These are phyloP conservation scores for Xiphophorus maculatus DNA, from an alignment of 2,113 vertebrate genomes.

Conservation along the genomic window DNA sequence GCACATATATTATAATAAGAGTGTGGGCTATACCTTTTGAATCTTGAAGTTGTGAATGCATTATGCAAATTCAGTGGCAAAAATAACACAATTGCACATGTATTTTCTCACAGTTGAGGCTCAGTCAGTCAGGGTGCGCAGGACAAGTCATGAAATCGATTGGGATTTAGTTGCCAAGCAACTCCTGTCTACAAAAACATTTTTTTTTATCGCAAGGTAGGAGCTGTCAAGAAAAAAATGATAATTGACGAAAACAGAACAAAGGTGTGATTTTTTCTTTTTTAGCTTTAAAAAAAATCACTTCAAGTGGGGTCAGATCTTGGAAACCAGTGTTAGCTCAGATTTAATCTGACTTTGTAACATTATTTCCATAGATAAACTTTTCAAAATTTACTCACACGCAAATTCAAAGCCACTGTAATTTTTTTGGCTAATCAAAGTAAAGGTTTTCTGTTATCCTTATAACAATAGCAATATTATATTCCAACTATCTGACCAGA, in stretches of 20 bases:
- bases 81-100: conserved; percentile 30
- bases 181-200: conserved; percentile 38
- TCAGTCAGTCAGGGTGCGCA: conserved; percentile 54
- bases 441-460: too few relatives aligned
- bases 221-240: neutral
- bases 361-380: too few relatives aligned
- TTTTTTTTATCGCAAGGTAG: neutral
- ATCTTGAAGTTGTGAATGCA: conserved; percentile 15
- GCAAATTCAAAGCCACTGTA: too few relatives aligned
- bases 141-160: conserved; percentile 34
- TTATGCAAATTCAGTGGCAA: conserved; percentile 26
- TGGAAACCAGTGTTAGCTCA: neutral
- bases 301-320: neutral
- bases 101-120: conserved; percentile 53
- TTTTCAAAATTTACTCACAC: too few relatives aligned
- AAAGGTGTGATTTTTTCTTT: neutral
- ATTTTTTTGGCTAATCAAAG: too few relatives aligned
- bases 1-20: conserved; percentile 42
- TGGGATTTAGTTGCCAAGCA: conserved; percentile 59
- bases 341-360: too few relatives aligned
- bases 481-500: too few relatives aligned
- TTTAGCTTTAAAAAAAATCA: neutral
- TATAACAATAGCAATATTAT: too few relatives aligned
- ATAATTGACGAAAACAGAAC: neutral
- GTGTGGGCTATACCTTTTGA: conserved; percentile 15